Evolutionary conservation across 2,797 vertebrate genomes (phyloP).

Genomic region (Micropoecilia bifurca): DNA sequence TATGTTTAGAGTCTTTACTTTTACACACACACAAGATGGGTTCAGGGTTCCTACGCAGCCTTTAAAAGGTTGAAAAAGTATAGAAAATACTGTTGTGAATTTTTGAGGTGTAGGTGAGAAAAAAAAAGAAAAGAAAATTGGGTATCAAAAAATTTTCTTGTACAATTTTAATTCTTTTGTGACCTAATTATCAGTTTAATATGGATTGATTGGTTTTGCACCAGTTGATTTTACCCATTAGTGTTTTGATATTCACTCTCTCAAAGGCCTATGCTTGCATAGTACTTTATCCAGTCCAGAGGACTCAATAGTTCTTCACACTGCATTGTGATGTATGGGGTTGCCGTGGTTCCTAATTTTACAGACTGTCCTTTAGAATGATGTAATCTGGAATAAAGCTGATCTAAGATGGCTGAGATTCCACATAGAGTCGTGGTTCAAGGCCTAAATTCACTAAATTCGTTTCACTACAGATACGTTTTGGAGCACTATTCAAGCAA

Average conservation of each 20-base stretch:
- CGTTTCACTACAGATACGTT: too few relatives aligned
- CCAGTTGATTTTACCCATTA: neutral
- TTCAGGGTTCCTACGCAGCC: neutral
- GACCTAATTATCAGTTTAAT: neutral
- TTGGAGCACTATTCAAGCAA: neutral
- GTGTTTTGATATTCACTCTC: neutral
- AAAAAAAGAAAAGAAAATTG: too few relatives aligned
- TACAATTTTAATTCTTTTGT: neutral
- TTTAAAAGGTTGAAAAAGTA: neutral
- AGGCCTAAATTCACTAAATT: too few relatives aligned
- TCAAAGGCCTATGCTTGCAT: too few relatives aligned
- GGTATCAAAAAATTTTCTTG: neutral
- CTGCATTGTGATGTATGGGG: neutral
- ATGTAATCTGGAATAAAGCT: neutral
- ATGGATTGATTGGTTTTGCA: neutral
- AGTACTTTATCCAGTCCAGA: too few relatives aligned
- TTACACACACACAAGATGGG: slow-evolving; percentile 7
- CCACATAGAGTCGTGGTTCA: neutral
- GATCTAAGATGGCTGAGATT: neutral
- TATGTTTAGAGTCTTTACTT: slow-evolving; percentile 8
- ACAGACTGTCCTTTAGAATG: neutral
- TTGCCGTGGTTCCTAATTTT: neutral
- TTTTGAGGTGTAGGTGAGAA: neutral
- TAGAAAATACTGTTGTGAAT: neutral
- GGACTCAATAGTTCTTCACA: too few relatives aligned